phyloP scores from a whole-genome alignment of 2,797 vertebrate genomes.

The Aythya fuligula region DNA sequence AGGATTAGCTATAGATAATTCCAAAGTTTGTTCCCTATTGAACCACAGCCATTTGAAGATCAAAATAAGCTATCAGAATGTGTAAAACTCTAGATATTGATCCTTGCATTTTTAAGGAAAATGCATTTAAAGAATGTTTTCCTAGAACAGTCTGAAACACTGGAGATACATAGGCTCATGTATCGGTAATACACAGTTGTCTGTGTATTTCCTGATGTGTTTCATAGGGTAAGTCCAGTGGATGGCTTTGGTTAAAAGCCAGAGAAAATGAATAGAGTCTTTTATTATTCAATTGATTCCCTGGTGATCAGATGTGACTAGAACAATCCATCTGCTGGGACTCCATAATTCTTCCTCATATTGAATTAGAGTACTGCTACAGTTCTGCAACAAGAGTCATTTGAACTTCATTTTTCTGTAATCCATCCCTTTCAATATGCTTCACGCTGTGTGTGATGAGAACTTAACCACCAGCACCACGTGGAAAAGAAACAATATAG shows the following conservation, averaged over 20 bases:
- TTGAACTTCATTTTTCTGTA: background rate
- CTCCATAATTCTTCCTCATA: background rate
- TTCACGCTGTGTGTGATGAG: background rate
- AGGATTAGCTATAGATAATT: background rate
- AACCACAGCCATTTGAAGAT: background rate
- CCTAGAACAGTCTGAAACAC: background rate
- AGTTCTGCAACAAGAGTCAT: background rate
- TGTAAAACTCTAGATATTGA: background rate
- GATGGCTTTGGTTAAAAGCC: background rate
- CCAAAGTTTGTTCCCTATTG: background rate
- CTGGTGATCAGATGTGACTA: background rate
- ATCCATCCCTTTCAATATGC: background rate
- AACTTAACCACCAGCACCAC: background rate
- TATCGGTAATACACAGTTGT: background rate
- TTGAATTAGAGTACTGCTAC: background rate
- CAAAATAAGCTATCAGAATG: background rate
- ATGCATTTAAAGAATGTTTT: background rate
- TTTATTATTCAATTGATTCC: constrained; percentile 11
- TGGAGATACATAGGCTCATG: background rate
- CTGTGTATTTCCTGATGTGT: background rate
- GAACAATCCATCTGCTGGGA: background rate
- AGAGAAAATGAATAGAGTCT: constrained; percentile 3
- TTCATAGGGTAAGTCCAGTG: background rate
- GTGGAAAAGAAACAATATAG: background rate
- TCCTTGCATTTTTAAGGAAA: background rate